Evolutionary conservation across 2,113 vertebrate species (phyloP), one percentile per base, ranked within the genome.

Genomic region (Semnopithecus entellus): DNA sequence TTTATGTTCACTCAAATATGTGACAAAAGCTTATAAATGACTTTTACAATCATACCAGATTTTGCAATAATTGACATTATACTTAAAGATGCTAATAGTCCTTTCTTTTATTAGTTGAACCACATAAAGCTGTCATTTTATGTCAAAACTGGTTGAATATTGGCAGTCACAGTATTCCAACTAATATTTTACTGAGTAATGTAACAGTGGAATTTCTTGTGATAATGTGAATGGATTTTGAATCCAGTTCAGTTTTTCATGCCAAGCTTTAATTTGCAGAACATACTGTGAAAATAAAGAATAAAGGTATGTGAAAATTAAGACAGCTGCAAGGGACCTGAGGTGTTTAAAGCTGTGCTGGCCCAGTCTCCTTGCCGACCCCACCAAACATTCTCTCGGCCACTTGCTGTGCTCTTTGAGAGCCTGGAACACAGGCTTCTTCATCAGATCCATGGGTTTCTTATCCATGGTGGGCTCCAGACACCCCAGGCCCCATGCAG

Each of bases 51-150:
- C 13, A n/a, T 50, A 66, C 6, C 16, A 43, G 22, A 55, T 59
- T 89, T 78, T 70, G 5, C 27, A 94, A 40, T 30, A 57, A 43
- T 50, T 76, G 32, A 55, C 61, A 76, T 95, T 50, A 45, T 86
- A 73, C 72, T 88, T 91, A 79, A 97, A 79, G n/a, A 66, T 13
- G 38, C 14, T 66, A 76, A 90, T 16, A 78, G 13, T 38, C 14
- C 10, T 91, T 90, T 45, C 32, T 84, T 95, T 96, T 70, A 78
- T 94, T 94, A 82, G 38, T 64, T n/a, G 40, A 91, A 76, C n/a
- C 12, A 86, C 3, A 55, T 57, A 45, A 82, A 82, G 85, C 70
- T 86, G 35, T 27, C 57, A 64, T 48, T 92, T 92, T 45, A 83
- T 85, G 57, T 38, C 55, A 94, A 70, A 88, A 81, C 12, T 80